Base-by-base conservation (phyloP, 2,113 vertebrate genomes). In the Tor tambroides region DNA sequence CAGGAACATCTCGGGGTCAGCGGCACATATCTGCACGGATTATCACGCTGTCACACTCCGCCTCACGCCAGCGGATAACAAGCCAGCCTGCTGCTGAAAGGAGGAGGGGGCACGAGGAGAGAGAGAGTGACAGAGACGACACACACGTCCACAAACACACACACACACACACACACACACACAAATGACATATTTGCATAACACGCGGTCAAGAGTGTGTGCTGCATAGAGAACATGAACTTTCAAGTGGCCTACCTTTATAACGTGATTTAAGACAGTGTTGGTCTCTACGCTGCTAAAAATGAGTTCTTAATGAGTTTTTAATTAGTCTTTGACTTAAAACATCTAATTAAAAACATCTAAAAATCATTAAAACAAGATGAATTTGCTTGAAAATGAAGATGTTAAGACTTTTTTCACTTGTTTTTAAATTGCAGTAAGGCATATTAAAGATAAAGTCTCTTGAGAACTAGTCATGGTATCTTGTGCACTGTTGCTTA, bases 1-100 rank as follows among this genome's bases (percentile, higher is more conserved):
- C 86, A 88, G 84, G 77, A 85, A 89, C 86, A 65, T 91, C 89
- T 88, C 90, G 92, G 91, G 93, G 93, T 92, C 89, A 91, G 86
- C 74, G 84, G 90, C 90, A 90, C 91, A 93, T 91, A 93, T 92
- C 94, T 92, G 91, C 88, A 90, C 92, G 91, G 90, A 89, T 93
- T 93, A 91, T 91, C 67, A 35, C 86, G 85, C 88, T 91, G 93
- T 93, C 93, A 87, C 90, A 91, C 90, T 89, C 65, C 41, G 51
- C 80, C 15, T 46, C 84, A 86, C 86, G 83, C 82, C 80, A 88
- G 76, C 41, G 81, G 89, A 74, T 90, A 91, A 91, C 86, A 91
- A 93, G 92, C 93, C 88, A 87, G 35, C 80, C 59, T 72, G 76
- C 69, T 87, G 86, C 56, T 51, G 89, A 88, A 71, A 72, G 77